A percentile compares a stretch with the other conserved stretches of the same genome.
Conservation (phyloP, 2,113 vertebrate genomes). For the Bettongia penicillata region DNA sequence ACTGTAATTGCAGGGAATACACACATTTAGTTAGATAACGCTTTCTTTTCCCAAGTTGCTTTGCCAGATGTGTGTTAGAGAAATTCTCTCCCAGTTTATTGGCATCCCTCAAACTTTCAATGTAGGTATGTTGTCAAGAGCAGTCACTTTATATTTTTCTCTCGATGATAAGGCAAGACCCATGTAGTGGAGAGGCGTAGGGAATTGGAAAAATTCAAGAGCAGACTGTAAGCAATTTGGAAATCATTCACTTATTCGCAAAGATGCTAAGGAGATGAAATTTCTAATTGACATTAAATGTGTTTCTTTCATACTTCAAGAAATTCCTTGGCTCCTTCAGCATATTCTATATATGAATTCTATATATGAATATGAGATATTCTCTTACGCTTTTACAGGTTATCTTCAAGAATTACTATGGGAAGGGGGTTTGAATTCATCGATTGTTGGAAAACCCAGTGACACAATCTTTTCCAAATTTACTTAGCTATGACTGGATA, state of each 20-base stretch:
- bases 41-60: neutral
- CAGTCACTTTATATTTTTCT: slow-evolving; percentile 1
- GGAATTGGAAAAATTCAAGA: neutral
- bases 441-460: neutral
- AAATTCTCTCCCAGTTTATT: neutral
- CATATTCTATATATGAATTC: no score
- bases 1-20: neutral
- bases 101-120: neutral
- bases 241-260: neutral
- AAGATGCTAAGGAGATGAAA: neutral
- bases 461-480: neutral
- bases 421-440: neutral
- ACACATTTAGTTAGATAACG: neutral
- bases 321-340: neutral
- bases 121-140: neutral
- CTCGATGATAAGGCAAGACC: neutral
- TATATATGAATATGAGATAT: no score
- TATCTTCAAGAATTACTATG: neutral
- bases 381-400: neutral
- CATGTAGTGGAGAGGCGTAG: neutral
- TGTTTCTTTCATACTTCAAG: neutral
- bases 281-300: neutral
- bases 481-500: neutral
- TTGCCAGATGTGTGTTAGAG: neutral
- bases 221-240: neutral